These are phyloP conservation scores for Neoascia interrupta DNA, from an alignment of 2,888 invertebrate genomes.

Conservation along the genomic window DNA sequence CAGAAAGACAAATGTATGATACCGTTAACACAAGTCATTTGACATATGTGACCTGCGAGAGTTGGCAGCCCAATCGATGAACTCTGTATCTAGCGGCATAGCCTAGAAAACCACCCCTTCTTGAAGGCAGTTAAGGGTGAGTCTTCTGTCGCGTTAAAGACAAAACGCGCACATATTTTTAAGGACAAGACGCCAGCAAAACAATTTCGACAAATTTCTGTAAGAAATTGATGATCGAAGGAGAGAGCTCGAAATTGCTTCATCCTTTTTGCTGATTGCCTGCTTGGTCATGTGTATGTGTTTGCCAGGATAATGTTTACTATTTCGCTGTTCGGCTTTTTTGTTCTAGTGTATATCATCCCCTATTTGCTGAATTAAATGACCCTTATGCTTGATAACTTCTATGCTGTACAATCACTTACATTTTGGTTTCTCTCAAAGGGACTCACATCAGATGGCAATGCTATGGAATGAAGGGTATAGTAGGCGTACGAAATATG, in stretches of 20 bases:
- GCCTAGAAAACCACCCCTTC: constrained; percentile 15
- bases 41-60: constrained; percentile 63
- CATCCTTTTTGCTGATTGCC: constrained; percentile 69
- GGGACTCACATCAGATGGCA: constrained; percentile 29
- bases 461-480: not conserved
- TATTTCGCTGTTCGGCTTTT: constrained; percentile 14
- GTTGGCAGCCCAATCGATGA: constrained; percentile 9
- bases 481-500: not conserved
- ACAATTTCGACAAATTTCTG: constrained; percentile 56
- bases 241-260: constrained; percentile 46
- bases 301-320: constrained; percentile 10
- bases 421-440: constrained; percentile 28
- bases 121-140: not conserved
- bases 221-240: constrained; percentile 64
- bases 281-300: not conserved
- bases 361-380: constrained; percentile 69
- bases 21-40: constrained; percentile 67
- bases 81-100: constrained; percentile 29
- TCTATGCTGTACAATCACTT: constrained; percentile 62
- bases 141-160: constrained; percentile 36
- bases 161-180: constrained; percentile 60
- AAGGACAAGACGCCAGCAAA: constrained; percentile 66
- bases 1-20: constrained; percentile 65
- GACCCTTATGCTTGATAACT: constrained; percentile 65
- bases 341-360: constrained; percentile 42